Conservation (phyloP, 2,797 vertebrate species). For the Agapornis canus region DNA sequence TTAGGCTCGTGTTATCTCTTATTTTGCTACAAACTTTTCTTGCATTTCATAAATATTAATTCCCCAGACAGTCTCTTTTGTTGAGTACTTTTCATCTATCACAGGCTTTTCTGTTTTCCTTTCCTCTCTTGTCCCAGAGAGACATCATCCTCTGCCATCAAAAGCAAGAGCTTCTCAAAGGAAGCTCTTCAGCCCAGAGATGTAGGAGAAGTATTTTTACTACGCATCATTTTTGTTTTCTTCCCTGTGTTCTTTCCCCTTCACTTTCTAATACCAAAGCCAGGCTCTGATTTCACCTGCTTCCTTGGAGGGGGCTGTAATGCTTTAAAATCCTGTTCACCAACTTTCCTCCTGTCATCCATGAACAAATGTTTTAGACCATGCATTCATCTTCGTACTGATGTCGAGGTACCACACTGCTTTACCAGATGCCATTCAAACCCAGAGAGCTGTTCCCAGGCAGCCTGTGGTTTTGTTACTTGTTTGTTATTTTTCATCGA, state of each 20-base stretch:
- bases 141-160: conserved; percentile 18
- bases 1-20: conserved; percentile 44
- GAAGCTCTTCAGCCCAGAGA: background rate
- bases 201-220: background rate
- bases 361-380: background rate
- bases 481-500: background rate
- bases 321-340: background rate
- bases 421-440: background rate
- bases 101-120: conserved; percentile 32
- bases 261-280: background rate
- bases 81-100: conserved; percentile 38
- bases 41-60: conserved; percentile 64
- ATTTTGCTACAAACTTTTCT: conserved; percentile 22
- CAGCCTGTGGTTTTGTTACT: background rate
- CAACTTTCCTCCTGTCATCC: background rate
- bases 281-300: background rate
- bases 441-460: background rate
- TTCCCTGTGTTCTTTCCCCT: background rate
- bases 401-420: background rate
- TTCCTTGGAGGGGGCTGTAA: background rate
- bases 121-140: background rate
- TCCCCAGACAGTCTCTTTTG: background rate
- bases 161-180: conserved; percentile 7
- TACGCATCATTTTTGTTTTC: background rate
- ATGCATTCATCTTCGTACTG: background rate